Evolutionary conservation across 1,140 invertebrate species (phyloP).

Genomic region (Neuroterus valhalla): DNA sequence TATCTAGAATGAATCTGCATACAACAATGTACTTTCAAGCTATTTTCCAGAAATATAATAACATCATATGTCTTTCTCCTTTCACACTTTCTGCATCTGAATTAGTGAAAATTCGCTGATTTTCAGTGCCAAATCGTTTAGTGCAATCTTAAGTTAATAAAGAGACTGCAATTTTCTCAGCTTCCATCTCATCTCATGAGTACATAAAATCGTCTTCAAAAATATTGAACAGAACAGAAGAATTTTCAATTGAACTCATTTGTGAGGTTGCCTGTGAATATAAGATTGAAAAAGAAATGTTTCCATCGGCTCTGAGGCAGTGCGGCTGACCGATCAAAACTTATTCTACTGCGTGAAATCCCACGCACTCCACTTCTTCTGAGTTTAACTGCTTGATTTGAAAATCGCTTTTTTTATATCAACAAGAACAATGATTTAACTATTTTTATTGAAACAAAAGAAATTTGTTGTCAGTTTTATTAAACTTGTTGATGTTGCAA

Average conservation of each 20-base stretch:
- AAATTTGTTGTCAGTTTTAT: too few relatives aligned
- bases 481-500: too few relatives aligned
- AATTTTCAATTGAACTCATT: too few relatives aligned
- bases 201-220: too few relatives aligned
- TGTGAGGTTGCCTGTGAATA: background rate
- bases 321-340: background rate
- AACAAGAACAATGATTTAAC: too few relatives aligned
- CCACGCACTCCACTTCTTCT: background rate
- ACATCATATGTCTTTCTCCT: background rate
- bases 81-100: conserved; percentile 15
- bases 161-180: background rate
- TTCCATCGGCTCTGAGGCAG: conserved; percentile 1
- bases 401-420: background rate
- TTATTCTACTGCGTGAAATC: conserved; percentile 11
- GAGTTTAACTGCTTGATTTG: background rate
- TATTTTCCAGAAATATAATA: background rate
- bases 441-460: too few relatives aligned
- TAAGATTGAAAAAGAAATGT: conserved; percentile 1
- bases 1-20: background rate
- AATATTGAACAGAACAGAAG: too few relatives aligned
- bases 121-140: conserved; percentile 17
- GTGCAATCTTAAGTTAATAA: background rate
- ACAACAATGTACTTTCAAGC: conserved; percentile 6
- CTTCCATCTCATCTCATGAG: conserved; percentile 14
- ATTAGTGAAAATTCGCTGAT: conserved; percentile 24